Conservation (phyloP, 64 coral and sea anemone genomes). For the Montipora capricornis region DNA sequence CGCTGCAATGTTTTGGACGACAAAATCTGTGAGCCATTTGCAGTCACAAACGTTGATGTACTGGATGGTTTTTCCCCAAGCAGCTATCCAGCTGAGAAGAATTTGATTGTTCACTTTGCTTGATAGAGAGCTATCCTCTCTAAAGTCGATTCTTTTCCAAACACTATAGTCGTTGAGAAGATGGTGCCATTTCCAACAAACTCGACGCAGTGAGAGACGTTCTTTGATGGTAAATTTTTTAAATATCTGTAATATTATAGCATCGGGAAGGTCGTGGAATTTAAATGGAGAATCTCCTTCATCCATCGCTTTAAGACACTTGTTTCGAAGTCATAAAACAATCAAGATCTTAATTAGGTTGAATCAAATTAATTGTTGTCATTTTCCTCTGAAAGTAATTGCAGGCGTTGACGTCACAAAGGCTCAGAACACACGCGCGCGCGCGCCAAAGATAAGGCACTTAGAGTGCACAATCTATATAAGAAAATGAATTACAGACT, state of each 20-base stretch:
- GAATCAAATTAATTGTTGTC: neutral
- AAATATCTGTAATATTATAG: constrained; percentile 55
- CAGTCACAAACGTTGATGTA: constrained; percentile 69
- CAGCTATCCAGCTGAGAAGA: constrained; percentile 64
- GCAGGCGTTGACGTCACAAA: neutral
- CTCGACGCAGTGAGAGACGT: constrained; percentile 58
- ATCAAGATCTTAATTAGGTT: neutral
- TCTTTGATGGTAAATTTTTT: constrained; percentile 43
- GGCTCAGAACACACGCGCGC: neutral
- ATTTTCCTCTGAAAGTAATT: neutral
- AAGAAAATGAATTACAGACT: too few species aligned
- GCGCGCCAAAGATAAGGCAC: too few species aligned
- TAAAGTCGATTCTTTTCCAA: constrained; percentile 72
- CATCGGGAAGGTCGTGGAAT: constrained; percentile 66
- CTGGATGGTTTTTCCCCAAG: constrained; percentile 77
- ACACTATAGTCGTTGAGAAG: constrained; percentile 80
- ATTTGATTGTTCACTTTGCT: constrained; percentile 70
- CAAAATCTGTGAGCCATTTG: constrained; percentile 76
- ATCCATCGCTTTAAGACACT: neutral
- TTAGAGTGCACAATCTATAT: too few species aligned
- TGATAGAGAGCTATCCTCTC: constrained; percentile 51
- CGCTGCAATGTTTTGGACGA: constrained; percentile 38
- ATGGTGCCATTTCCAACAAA: constrained; percentile 73
- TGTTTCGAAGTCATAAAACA: neutral
- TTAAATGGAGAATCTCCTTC: neutral